Evolutionary conservation across 2,113 vertebrate genomes (phyloP), one percentile per base, ranked within the genome.

Genomic region (Barbus barbus): DNA sequence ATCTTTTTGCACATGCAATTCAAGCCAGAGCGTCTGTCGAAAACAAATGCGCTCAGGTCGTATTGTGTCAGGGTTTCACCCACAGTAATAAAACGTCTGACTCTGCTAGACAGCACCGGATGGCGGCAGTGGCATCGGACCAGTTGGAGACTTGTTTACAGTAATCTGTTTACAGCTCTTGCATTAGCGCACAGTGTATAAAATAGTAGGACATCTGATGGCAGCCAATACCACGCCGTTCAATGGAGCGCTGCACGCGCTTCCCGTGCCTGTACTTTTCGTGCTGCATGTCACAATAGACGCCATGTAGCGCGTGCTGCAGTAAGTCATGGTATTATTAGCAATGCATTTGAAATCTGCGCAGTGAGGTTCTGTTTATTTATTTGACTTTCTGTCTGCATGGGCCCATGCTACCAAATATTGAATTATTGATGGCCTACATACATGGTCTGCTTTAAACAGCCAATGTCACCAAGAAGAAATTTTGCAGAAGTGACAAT

Each of bases 81-180:
- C 63, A 56, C 20, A 28, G 67, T 38, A 63, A 69, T 79, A 78
- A 44, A 78, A 61, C 13, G 9, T 72, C 28, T 63, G 63, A 79
- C 67, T 87, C 69, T 77, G 71, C 65, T 36, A 75, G 53, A 78
- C 69, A 1, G 77, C 83, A 73, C 13, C 20, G 82, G 82, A 85
- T 61, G 48, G 78, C 14, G 3, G 67, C 33, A 9, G 69, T 69
- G 60, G 31, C 44, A 73, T n/a, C 63, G n/a, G 78, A 75, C 79
- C 72, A 72, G 83, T 77, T 83, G 65, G 58, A 85, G 63, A 81
- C 67, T 36, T 81, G 86, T 88, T 87, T 83, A 58, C 79, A 56
- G 84, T 82, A 87, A 76, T 79, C 84, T 80, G 78, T 84, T 85
- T 78, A 53, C 72, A 71, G 71, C 67, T 83, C 26, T 78, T 53